Evolutionary conservation across 2,113 vertebrate species (phyloP).

Genomic region (Rhombomys opimus): DNA sequence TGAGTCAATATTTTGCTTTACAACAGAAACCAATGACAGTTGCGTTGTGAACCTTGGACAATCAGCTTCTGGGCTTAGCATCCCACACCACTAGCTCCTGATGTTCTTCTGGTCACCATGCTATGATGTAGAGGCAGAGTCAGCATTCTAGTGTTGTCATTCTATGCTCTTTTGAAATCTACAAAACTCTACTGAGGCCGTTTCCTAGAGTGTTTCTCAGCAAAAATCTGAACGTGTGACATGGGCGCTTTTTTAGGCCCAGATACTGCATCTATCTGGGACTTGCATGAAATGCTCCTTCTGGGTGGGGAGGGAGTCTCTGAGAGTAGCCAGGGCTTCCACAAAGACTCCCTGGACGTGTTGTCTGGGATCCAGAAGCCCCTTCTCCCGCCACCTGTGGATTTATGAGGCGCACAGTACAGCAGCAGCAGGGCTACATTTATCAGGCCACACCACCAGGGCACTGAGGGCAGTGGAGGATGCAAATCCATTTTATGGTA

Average conservation of each 20-base stretch:
- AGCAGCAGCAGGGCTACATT: background rate
- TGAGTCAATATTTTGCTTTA: slow-evolving; percentile 50
- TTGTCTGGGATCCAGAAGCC: background rate
- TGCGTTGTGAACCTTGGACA: slow-evolving; percentile 67
- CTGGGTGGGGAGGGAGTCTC: background rate
- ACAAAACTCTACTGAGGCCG: background rate
- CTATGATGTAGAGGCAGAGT: background rate
- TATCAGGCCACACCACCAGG: background rate
- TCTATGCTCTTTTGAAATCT: background rate
- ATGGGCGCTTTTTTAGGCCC: background rate
- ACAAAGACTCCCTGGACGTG: background rate
- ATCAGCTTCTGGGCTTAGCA: slow-evolving; percentile 19
- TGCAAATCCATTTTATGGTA: background rate
- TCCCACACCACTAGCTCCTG: background rate
- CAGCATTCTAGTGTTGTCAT: background rate
- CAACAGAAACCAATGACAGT: background rate
- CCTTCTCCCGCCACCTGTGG: accelerated
- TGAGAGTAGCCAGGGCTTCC: background rate
- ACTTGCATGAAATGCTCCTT: background rate
- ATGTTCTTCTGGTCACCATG: background rate
- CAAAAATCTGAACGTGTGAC: background rate
- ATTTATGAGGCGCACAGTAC: background rate
- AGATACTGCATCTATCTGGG: background rate
- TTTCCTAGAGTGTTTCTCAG: slow-evolving; percentile 20
- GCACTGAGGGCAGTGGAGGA: background rate